These are phyloP conservation scores for Tauraco erythrolophus DNA, from an alignment of 2,113 vertebrate species.

Conservation along the genomic window DNA sequence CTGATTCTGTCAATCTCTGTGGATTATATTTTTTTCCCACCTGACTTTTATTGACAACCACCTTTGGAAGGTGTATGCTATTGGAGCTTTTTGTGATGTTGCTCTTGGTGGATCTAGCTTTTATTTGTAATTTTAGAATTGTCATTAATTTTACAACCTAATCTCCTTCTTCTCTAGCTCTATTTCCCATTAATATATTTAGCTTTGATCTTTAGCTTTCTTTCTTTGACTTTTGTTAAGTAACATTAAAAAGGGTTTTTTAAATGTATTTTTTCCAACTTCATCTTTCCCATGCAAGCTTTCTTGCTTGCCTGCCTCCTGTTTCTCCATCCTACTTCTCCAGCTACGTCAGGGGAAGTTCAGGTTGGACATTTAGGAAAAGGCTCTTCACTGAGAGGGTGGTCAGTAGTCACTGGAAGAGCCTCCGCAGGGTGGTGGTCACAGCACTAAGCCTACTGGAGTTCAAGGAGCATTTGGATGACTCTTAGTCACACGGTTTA, in stretches of 20 bases:
- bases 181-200: neutral
- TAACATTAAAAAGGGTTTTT: neutral
- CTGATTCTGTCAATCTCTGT: neutral
- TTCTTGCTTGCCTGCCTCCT: neutral
- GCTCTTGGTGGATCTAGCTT: neutral
- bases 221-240: neutral
- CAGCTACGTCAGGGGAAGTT: neutral
- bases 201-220: neutral
- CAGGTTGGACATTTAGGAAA: too few species aligned
- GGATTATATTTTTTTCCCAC: neutral
- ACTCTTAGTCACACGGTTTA: too few species aligned
- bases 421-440: too few species aligned
- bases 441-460: too few species aligned
- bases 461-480: too few species aligned
- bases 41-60: neutral
- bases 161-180: neutral
- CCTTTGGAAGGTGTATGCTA: neutral
- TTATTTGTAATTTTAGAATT: neutral
- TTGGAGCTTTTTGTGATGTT: neutral
- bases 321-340: neutral
- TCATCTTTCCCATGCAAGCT: neutral
- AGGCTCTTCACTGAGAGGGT: too few species aligned
- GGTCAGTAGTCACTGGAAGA: too few species aligned
- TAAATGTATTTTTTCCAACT: neutral
- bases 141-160: neutral